Percentiles rank a stretch among this genome's conserved stretches.
phyloP scores from a whole-genome alignment of 2,888 invertebrate genomes.

The Lumbricus terrestris region DNA sequence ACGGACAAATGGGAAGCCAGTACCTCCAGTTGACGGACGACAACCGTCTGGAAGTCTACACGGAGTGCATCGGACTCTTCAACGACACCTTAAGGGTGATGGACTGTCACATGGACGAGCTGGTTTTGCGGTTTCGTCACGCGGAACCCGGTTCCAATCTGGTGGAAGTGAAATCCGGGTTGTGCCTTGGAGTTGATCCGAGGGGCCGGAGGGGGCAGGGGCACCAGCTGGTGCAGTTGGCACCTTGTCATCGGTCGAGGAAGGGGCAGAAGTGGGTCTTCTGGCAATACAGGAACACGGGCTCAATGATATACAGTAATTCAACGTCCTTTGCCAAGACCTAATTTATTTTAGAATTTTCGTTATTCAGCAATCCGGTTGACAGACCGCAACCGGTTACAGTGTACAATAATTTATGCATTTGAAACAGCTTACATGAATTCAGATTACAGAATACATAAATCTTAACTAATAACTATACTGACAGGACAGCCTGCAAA shows the following conservation, averaged over 20 bases:
- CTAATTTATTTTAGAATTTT: no score
- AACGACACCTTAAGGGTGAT: not conserved
- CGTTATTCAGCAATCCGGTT: no score
- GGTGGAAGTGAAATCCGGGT: not conserved
- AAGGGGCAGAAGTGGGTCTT: not conserved
- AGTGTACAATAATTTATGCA: no score
- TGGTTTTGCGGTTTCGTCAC: not conserved
- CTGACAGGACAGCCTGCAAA: no score
- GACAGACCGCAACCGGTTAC: no score
- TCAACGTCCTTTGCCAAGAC: no score
- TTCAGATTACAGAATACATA: no score
- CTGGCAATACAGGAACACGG: not conserved
- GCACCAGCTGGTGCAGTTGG: not conserved
- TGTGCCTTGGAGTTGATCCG: not conserved
- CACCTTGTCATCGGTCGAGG: not conserved
- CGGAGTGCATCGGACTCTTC: slow-evolving; percentile 15
- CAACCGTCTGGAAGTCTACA: not conserved
- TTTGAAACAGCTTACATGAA: no score
- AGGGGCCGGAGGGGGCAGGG: not conserved
- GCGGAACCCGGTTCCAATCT: not conserved
- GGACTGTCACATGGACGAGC: not conserved
- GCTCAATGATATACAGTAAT: not conserved
- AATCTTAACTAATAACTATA: no score
- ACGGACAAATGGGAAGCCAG: not conserved
- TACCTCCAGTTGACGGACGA: slow-evolving; percentile 18